A percentile compares a stretch with the other conserved stretches of the same genome.
These are phyloP conservation scores for Sinonovacula constricta DNA, from an alignment of 1,140 invertebrate species.

Conservation along the genomic window DNA sequence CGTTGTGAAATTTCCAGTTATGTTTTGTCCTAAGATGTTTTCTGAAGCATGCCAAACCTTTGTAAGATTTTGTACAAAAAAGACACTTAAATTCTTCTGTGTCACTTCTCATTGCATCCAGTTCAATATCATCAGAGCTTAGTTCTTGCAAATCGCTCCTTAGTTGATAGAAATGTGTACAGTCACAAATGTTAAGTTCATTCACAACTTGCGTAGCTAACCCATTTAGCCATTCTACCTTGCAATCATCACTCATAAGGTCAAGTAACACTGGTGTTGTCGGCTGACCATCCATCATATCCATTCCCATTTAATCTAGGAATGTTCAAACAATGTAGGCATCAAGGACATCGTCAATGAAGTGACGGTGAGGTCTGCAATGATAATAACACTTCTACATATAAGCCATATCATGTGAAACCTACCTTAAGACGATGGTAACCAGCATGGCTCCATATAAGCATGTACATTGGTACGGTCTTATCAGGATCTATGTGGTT, in stretches of 20 bases:
- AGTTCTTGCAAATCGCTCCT: neutral
- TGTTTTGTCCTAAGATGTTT: constrained; percentile 36
- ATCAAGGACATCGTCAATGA: constrained; percentile 17
- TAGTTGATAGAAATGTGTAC: neutral
- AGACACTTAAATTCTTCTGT: constrained; percentile 11
- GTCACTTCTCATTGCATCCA: constrained; percentile 39
- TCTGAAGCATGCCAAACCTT: constrained; percentile 17
- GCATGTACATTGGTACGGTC: too few relatives aligned
- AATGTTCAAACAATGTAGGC: constrained; percentile 1
- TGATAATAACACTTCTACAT: too few relatives aligned
- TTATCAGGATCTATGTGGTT: too few relatives aligned
- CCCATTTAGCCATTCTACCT: neutral
- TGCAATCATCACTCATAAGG: constrained; percentile 1
- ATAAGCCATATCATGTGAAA: too few relatives aligned
- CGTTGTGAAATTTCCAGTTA: constrained; percentile 4
- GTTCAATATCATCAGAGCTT: neutral
- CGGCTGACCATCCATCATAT: neutral
- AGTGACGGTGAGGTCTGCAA: constrained; percentile 20
- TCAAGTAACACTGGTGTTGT: neutral
- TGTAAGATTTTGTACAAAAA: constrained; percentile 28
- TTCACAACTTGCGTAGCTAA: neutral
- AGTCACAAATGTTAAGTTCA: neutral
- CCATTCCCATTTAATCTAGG: constrained; percentile 6
- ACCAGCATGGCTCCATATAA: too few relatives aligned
- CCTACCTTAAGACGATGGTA: too few relatives aligned